These are phyloP conservation scores for Morinoia aosen DNA, from an alignment of 2,888 invertebrate species.

Conservation along the genomic window DNA sequence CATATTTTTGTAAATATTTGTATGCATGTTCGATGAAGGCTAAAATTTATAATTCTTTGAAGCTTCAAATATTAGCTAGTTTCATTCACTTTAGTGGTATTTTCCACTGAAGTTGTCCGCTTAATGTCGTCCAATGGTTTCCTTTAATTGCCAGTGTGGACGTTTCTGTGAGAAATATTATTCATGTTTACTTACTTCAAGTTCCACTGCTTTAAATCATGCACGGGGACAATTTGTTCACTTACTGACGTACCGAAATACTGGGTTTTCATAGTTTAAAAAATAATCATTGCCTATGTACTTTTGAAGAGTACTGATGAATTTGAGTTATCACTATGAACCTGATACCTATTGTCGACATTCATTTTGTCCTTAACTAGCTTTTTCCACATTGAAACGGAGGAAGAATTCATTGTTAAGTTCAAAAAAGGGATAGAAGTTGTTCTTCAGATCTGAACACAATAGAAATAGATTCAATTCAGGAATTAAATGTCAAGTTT, in stretches of 20 bases:
- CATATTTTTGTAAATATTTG: neutral
- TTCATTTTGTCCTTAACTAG: neutral
- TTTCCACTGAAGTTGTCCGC: neutral
- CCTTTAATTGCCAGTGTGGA: neutral
- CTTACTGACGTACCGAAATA: neutral
- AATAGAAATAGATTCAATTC: neutral
- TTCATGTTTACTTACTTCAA: neutral
- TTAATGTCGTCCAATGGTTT: neutral
- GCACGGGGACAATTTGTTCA: neutral
- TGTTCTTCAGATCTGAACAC: neutral
- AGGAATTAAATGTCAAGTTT: neutral
- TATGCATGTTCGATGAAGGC: neutral
- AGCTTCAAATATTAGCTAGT: neutral
- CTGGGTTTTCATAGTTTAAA: neutral
- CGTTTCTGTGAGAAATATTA: neutral
- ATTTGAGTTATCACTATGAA: neutral
- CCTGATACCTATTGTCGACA: neutral
- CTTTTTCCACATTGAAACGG: neutral
- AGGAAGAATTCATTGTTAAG: neutral
- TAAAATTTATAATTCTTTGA: neutral
- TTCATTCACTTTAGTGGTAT: neutral
- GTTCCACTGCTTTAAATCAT: neutral
- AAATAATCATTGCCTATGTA: neutral
- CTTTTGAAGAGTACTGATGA: neutral
- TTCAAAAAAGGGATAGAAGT: neutral